Percentiles rank a stretch among this genome's conserved stretches.
These are phyloP conservation scores for Amazona guildingii DNA, from an alignment of 2,113 vertebrate species.

Conservation along the genomic window DNA sequence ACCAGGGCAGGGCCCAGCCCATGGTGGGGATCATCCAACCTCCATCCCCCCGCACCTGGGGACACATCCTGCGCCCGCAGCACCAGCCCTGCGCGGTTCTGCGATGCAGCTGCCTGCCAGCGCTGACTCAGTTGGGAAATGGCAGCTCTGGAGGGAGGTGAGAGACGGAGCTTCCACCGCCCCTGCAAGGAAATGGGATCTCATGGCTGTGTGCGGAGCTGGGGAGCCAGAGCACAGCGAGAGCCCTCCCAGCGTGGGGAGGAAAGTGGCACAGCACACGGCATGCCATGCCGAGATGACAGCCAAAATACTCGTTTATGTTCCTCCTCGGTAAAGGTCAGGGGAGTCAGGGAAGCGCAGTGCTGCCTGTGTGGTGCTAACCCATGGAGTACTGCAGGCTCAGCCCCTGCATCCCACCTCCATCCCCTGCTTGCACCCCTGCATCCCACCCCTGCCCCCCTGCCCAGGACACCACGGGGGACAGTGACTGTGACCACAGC, in stretches of 20 bases:
- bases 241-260: neutral
- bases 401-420: neutral
- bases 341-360: accelerated
- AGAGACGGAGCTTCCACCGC: neutral
- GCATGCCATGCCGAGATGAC: neutral
- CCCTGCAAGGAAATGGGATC: neutral
- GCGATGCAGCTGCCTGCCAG: neutral
- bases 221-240: neutral
- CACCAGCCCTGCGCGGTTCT: neutral
- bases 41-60: neutral
- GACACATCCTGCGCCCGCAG: neutral
- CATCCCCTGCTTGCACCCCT: accelerated
- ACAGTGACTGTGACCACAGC: accelerated
- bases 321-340: neutral
- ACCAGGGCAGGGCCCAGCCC: neutral
- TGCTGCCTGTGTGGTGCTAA: accelerated
- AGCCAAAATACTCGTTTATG: neutral
- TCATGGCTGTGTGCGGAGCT: accelerated
- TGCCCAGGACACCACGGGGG: accelerated
- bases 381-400: neutral
- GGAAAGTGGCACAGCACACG: neutral
- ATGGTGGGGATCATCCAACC: accelerated
- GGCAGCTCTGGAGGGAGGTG: neutral
- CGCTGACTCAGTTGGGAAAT: neutral
- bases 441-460: neutral